Evolutionary conservation across 92 coral and sea anemone species (phyloP), one percentile per base, ranked within the genome.

Genomic region (Bergia sp.): DNA sequence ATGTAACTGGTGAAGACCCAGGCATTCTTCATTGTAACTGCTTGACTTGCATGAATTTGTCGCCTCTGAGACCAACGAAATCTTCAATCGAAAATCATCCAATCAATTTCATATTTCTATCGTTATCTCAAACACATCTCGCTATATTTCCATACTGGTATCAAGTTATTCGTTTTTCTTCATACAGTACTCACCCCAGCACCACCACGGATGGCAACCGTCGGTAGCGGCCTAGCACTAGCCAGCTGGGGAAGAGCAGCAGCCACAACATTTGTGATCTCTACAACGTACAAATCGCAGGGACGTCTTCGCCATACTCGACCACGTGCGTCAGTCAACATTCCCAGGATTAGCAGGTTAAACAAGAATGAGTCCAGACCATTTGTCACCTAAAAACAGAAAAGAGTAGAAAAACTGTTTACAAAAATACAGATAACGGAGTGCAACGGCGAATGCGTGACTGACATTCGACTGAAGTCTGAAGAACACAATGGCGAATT

Each of bases 221-320:
- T n/a, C 11, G 73, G 73, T 21, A 75, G 69, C 5, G 18, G 23
- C 37, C 66, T 86, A 43, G 50, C 89, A 37, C 82, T 75, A 75
- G 82, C 79, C 21, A 4, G 16, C 18, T 64, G n/a, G 3, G 50
- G 41, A 21, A 47, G 76, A 42, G 41, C 36, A 8, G 11, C 42
- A 45, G 90, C 71, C 38, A 79, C 65, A 81, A 55, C 81, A 29
- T 93, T 49, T 4, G 98, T 96, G 81, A 93, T 44, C 80, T 96
- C 98, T 45, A 96, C 89, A 39, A 93, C 91, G 90, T 94, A 96
- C 90, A 96, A 74, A 88, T 96, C 98, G 79, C 92, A 86, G 39
- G 89, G 37, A 13, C 93, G 88, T 72, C 96, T 90, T 90, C 97
- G 89, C 98, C 98, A 96, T 64, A 94, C 88, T 79, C 87, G 94